Conservation (phyloP, 2,797 vertebrate species). For the Serranus cabrilla region DNA sequence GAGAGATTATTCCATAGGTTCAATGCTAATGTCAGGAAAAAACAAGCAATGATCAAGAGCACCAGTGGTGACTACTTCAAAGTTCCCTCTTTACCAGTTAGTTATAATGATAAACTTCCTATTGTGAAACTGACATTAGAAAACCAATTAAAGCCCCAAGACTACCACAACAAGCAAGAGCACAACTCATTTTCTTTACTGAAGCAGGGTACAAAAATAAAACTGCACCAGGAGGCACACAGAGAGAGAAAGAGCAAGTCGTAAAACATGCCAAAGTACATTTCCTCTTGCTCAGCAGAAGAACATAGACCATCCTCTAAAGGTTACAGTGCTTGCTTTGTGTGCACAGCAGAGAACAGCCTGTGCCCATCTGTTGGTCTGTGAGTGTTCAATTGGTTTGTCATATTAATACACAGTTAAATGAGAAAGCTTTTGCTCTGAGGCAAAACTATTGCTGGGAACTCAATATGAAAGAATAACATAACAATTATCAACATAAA, state of each 20-base stretch:
- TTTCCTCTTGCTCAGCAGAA: slow-evolving; percentile 37
- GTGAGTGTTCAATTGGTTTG: slow-evolving; percentile 1
- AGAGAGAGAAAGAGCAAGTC: slow-evolving; percentile 17
- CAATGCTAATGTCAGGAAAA: background rate
- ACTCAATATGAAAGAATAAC: slow-evolving; percentile 10
- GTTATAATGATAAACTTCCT: slow-evolving; percentile 4
- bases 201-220: slow-evolving; percentile 31
- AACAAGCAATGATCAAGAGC: background rate
- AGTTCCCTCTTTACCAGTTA: background rate
- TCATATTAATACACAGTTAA: slow-evolving; percentile 12
- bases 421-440: slow-evolving; percentile 20
- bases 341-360: background rate
- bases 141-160: slow-evolving; percentile 13
- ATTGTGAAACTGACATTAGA: background rate
- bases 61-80: background rate
- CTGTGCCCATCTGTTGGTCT: background rate
- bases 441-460: background rate
- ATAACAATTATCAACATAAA: background rate
- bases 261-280: slow-evolving; percentile 25
- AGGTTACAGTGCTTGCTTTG: background rate
- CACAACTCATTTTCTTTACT: background rate
- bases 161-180: slow-evolving; percentile 25
- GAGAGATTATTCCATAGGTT: slow-evolving; percentile 1
- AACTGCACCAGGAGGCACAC: slow-evolving; percentile 18
- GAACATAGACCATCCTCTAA: slow-evolving; percentile 18